phyloP scores from a whole-genome alignment of 1,140 invertebrate genomes.

The Papilio aristodemus region DNA sequence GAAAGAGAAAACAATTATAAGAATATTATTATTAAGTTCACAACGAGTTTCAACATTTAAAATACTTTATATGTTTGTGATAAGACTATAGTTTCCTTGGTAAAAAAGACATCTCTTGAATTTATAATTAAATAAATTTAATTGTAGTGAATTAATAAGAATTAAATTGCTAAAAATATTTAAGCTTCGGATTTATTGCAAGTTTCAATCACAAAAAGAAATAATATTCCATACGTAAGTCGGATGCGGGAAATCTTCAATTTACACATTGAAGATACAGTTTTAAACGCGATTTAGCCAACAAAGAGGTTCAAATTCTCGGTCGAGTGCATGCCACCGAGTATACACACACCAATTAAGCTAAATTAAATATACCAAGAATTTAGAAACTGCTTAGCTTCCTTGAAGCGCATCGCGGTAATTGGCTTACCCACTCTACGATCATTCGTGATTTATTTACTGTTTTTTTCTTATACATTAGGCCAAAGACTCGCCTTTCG shows the following conservation, averaged over 20 bases:
- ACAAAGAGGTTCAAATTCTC: constrained; percentile 68
- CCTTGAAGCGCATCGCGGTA: constrained; percentile 78
- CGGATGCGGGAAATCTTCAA: constrained; percentile 23
- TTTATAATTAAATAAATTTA: too few species aligned
- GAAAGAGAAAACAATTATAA: too few species aligned
- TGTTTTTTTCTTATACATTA: constrained; percentile 52
- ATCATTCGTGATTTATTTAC: constrained; percentile 71
- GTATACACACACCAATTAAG: constrained; percentile 76
- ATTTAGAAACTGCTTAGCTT: constrained; percentile 80
- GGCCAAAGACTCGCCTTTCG: constrained; percentile 25
- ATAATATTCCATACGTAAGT: constrained; percentile 6
- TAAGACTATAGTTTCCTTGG: too few species aligned
- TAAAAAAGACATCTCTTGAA: too few species aligned
- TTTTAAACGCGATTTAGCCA: constrained; percentile 65
- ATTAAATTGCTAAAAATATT: too few species aligned
- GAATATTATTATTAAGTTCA: too few species aligned
- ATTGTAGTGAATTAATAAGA: too few species aligned
- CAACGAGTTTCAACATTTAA: too few species aligned
- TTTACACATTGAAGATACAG: constrained; percentile 47
- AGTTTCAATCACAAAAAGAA: background rate
- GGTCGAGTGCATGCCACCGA: constrained; percentile 64
- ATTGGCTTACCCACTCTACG: constrained; percentile 73
- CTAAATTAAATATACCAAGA: constrained; percentile 79
- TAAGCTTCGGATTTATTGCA: background rate
- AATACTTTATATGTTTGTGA: too few species aligned